These are phyloP conservation scores for Mesocentrotus franciscanus DNA, from an alignment of 53 echinoderm and acorn worm species.

Conservation along the genomic window DNA sequence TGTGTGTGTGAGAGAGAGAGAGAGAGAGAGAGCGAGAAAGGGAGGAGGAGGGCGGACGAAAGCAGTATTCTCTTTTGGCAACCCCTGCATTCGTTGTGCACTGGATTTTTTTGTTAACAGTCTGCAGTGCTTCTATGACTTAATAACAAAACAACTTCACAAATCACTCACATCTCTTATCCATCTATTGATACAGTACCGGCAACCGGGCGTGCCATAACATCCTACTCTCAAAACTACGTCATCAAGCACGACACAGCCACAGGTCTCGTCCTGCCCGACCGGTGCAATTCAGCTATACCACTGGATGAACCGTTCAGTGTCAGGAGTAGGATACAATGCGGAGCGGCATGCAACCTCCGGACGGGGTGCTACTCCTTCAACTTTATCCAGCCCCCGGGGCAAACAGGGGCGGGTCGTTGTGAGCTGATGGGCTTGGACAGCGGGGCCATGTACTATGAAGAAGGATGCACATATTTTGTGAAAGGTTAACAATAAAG, in stretches of 20 bases:
- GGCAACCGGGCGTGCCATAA: neutral
- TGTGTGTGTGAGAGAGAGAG: no score
- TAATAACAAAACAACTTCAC: neutral
- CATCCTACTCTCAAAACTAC: neutral
- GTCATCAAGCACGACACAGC: neutral
- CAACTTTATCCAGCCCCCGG: constrained; percentile 21
- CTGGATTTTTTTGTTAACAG: neutral
- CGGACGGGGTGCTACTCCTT: neutral
- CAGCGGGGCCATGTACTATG: neutral
- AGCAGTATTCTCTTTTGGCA: no score
- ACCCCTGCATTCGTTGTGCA: no score
- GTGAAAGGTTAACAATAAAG: neutral
- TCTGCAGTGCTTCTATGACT: neutral
- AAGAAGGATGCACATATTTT: constrained; percentile 16
- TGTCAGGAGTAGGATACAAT: neutral
- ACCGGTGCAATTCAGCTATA: neutral
- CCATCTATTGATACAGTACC: neutral
- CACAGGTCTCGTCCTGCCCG: neutral
- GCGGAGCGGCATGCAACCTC: neutral
- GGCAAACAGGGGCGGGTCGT: neutral
- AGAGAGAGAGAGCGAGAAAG: no score
- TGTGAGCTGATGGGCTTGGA: constrained; percentile 27
- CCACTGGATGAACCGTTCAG: neutral
- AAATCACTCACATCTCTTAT: neutral
- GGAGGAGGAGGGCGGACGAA: no score